Evolutionary conservation across 2,888 invertebrate species (phyloP).

Genomic region (Argyresthia goedartella): DNA sequence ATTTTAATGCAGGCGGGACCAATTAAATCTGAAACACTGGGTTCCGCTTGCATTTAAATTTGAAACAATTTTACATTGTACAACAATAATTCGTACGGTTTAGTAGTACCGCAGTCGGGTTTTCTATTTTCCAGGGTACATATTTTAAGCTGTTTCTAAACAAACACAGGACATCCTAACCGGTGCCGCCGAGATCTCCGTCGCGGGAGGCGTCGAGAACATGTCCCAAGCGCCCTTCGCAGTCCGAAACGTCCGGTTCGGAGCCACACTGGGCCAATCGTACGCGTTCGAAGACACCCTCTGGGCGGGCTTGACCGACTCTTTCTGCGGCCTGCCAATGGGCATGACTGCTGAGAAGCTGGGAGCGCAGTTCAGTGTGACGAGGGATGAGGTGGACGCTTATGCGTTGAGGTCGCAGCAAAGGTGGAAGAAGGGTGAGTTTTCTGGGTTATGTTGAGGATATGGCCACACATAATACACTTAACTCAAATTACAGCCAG

Average conservation of each 20-base stretch:
- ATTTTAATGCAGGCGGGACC: no score
- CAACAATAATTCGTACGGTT: no score
- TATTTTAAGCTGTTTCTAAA: no score
- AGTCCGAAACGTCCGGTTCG: conserved; percentile 88
- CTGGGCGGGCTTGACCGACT: conserved; percentile 89
- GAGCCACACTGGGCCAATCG: conserved; percentile 84
- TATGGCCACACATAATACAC: neutral
- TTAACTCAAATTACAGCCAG: no score
- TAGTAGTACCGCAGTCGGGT: no score
- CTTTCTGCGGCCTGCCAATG: conserved; percentile 93
- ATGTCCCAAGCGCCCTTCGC: conserved; percentile 95
- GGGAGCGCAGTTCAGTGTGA: conserved; percentile 83
- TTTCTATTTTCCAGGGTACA: no score
- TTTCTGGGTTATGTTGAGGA: neutral
- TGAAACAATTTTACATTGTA: no score
- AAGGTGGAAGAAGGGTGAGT: conserved; percentile 84
- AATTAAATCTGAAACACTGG: no score
- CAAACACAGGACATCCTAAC: conserved; percentile 81
- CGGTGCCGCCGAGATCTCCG: conserved; percentile 86
- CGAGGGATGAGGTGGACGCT: conserved; percentile 85
- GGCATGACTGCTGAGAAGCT: conserved; percentile 95
- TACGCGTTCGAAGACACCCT: conserved; percentile 88
- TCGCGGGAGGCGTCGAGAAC: conserved; percentile 95
- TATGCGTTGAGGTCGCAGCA: conserved; percentile 89
- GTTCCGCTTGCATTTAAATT: no score